Conservation (phyloP, 2,797 vertebrate genomes). For the Paedocypris micromegethes region DNA sequence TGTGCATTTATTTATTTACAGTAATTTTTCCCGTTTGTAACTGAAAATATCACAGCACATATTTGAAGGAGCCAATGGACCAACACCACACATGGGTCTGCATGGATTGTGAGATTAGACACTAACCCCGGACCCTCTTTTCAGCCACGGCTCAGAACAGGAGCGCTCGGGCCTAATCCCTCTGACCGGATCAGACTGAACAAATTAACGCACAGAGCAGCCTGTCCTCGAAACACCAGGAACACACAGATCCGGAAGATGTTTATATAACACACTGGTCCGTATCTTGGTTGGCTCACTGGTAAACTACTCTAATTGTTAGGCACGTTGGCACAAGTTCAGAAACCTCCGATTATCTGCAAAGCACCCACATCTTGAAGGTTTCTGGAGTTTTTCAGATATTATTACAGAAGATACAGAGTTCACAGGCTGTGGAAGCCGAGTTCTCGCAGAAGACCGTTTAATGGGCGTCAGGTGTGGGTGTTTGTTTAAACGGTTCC, state of each 20-base stretch:
- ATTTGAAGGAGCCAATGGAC: too few relatives aligned
- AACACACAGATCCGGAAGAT: slow-evolving; percentile 48
- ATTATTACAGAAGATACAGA: slow-evolving; percentile 6
- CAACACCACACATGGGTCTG: slow-evolving; percentile 32
- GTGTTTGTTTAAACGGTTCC: slow-evolving; percentile 4
- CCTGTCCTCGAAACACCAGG: slow-evolving; percentile 19
- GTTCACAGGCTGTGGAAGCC: slow-evolving; percentile 6
- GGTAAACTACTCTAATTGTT: slow-evolving; percentile 17
- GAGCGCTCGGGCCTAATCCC: slow-evolving; percentile 37
- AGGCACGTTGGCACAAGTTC: slow-evolving; percentile 9
- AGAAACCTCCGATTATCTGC: slow-evolving; percentile 8
- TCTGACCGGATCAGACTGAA: slow-evolving; percentile 27
- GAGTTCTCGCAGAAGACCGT: slow-evolving; percentile 9
- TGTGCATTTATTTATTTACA: too few relatives aligned
- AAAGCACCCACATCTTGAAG: slow-evolving; percentile 8
- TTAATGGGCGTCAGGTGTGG: slow-evolving; percentile 41
- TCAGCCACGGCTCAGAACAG: slow-evolving; percentile 44
- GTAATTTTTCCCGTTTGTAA: too few relatives aligned
- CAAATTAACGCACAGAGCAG: slow-evolving; percentile 32
- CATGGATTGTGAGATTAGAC: slow-evolving; percentile 56
- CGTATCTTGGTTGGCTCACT: slow-evolving; percentile 35
- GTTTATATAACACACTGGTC: slow-evolving; percentile 60
- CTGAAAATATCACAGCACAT: too few relatives aligned
- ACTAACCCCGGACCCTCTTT: slow-evolving; percentile 47
- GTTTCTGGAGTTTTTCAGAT: not conserved